Conservation (phyloP, 2,888 invertebrate species). For the Silvanus unidentatus region DNA sequence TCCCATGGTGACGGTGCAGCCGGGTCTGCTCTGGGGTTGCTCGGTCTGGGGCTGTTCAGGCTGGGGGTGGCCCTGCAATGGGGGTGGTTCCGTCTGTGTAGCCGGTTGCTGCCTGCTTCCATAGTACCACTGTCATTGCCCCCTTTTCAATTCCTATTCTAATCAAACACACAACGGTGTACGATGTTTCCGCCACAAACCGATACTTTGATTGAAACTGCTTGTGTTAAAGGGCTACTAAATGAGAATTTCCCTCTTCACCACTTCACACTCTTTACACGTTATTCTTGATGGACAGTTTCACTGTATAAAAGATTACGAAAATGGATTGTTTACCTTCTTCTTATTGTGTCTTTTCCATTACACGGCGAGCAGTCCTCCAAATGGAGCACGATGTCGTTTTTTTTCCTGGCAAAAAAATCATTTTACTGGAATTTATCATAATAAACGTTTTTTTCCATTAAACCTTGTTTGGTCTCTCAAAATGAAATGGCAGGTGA, state of each 20-base stretch:
- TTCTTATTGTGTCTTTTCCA: no score
- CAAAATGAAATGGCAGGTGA: no score
- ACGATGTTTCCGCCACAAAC: constrained; percentile 9
- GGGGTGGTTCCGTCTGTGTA: constrained; percentile 18
- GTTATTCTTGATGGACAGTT: no score
- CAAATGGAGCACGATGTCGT: no score
- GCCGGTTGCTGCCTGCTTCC: neutral
- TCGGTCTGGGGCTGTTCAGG: constrained; percentile 9
- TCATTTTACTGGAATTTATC: no score
- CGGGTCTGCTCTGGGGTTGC: constrained; percentile 26
- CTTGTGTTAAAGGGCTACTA: constrained; percentile 5
- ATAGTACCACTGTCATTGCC: constrained; percentile 8
- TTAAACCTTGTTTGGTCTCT: no score
- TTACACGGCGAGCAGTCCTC: no score
- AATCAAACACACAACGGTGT: constrained; percentile 14
- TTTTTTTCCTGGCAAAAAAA: no score
- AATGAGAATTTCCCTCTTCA: neutral
- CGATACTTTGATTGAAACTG: constrained; percentile 12
- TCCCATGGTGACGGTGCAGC: constrained; percentile 44
- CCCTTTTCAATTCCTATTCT: constrained; percentile 12
- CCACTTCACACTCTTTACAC: no score
- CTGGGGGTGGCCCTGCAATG: constrained; percentile 26
- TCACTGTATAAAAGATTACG: no score
- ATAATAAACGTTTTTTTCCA: no score
- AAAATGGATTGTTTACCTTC: no score